A percentile compares a stretch with the other conserved stretches of the same genome.
phyloP scores from a whole-genome alignment of 30 jellyfish, hydroid and myxozoan genomes.

The Hydra vulgaris region DNA sequence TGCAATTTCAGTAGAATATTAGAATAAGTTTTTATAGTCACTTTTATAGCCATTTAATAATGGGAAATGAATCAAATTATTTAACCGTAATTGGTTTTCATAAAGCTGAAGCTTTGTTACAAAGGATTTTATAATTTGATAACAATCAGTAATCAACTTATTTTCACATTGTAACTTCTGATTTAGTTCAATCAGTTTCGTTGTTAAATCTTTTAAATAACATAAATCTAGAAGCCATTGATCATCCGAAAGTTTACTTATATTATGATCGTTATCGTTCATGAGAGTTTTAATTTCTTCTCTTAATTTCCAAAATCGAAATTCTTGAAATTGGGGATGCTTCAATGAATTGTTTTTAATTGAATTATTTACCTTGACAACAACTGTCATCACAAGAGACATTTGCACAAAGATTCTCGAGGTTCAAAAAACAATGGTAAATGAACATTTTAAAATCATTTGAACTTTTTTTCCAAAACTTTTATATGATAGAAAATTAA shows the following conservation, averaged over 20 bases:
- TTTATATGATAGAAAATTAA: too few species aligned
- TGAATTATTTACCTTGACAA: too few species aligned
- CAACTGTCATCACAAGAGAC: too few species aligned
- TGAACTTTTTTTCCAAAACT: too few species aligned
- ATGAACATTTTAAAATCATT: too few species aligned
- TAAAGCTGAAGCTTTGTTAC: conserved; percentile 16
- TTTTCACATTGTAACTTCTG: conserved; percentile 18
- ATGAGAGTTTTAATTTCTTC: conserved; percentile 17
- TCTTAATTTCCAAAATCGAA: conserved; percentile 9
- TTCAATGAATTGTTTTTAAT: too few species aligned
- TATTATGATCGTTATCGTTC: conserved; percentile 1
- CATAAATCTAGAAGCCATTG: conserved; percentile 11
- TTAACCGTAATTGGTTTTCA: conserved; percentile 13
- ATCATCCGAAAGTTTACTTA: not conserved
- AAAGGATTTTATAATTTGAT: conserved; percentile 14
- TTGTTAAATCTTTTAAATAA: conserved; percentile 19
- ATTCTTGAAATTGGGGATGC: not conserved
- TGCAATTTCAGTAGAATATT: not conserved
- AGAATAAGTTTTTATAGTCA: not conserved
- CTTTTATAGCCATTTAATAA: not conserved
- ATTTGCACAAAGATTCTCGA: too few species aligned
- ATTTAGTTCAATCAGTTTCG: conserved; percentile 17
- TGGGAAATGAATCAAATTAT: conserved; percentile 24
- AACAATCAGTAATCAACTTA: conserved; percentile 5
- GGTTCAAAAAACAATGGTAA: too few species aligned